These are phyloP conservation scores for Pseudeuparius sepicola DNA, from an alignment of 2,888 invertebrate genomes.

Conservation along the genomic window DNA sequence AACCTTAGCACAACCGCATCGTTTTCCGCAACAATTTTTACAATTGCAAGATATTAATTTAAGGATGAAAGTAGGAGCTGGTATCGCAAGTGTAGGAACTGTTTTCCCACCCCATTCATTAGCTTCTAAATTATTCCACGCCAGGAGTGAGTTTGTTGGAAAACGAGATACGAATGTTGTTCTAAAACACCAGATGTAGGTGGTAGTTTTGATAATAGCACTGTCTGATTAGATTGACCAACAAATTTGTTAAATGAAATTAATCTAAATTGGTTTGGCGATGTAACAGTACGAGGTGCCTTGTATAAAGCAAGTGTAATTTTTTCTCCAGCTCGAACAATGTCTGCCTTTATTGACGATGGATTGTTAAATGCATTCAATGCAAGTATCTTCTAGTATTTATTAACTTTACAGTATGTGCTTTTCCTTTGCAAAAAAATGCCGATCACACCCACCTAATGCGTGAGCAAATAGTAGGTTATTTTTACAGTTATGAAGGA, in stretches of 20 bases:
- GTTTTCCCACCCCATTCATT: constrained; percentile 6
- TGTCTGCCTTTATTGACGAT: no score
- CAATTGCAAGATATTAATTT: constrained; percentile 5
- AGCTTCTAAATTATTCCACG: constrained; percentile 3
- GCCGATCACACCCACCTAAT: no score
- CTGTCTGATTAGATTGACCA: constrained; percentile 4
- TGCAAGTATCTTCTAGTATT: no score
- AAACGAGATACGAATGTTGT: constrained; percentile 8
- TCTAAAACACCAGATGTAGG: constrained; percentile 9
- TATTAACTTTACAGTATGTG: no score
- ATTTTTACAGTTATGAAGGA: no score
- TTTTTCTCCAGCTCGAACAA: no score
- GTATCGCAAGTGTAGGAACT: constrained; percentile 4
- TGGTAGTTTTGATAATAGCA: constrained; percentile 5
- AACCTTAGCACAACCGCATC: constrained; percentile 7
- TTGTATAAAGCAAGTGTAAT: no score
- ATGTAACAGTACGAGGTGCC: no score
- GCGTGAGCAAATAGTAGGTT: no score
- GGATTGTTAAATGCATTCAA: no score
- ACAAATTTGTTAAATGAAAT: constrained; percentile 6
- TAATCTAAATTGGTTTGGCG: constrained; percentile 5
- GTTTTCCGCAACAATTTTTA: constrained; percentile 6
- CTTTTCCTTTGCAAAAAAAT: no score
- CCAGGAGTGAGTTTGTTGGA: constrained; percentile 2
- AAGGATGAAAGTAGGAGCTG: not conserved